Base-by-base conservation (phyloP, 2,113 vertebrate species). In the Aplodontia rufa region DNA sequence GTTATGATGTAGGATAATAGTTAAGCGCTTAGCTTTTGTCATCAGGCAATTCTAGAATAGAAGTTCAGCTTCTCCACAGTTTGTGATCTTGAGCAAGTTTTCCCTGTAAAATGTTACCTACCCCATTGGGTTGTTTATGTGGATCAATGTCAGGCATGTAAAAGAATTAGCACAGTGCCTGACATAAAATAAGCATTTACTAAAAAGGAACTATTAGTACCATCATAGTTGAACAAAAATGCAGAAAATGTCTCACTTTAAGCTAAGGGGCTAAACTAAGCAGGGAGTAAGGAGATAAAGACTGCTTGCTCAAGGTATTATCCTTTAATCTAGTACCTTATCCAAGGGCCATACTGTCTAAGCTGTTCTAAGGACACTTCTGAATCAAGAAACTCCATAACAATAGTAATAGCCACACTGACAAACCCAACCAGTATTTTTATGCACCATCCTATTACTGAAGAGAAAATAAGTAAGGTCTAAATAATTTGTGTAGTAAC, bases 81-180 rank as follows among this genome's bases (percentile, higher is more conserved):
- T 26, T 78, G 37, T 93, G n/a, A 55, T 90, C 53, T 79, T 85
- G 16, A 45, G 53, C 26, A 72, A 87, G 37, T 85, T 71, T 95
- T 92, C 30, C 49, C 35, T 80, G 11, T 96, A 87, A 93, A 96
- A n/a, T 40, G 3, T 55, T 95, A 51, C 47, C 42, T 71, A 91
- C 1, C 13, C 22, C 68, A 69, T 3, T 81, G 5, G 2, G 47
- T 49, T 78, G 22, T 82, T 95, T 92, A 60, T 84, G 14, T 3
- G 3, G 45, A 72, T 62, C 32, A 82, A 35, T 45, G 45, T 37
- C 22, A 80, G 24, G 35, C 22, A 74, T 58, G 16, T 55, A 91
- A 84, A 64, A 19, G 17, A 96, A 51, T n/a, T 37, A 84, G 47
- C 75, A 37, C 12, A 75, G 40, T 32, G 22, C 19, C 58, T 75